Percentiles rank a stretch among this genome's conserved stretches.
Evolutionary conservation across 2,888 invertebrate genomes (phyloP).

Genomic region (Drymonia ruficornis): DNA sequence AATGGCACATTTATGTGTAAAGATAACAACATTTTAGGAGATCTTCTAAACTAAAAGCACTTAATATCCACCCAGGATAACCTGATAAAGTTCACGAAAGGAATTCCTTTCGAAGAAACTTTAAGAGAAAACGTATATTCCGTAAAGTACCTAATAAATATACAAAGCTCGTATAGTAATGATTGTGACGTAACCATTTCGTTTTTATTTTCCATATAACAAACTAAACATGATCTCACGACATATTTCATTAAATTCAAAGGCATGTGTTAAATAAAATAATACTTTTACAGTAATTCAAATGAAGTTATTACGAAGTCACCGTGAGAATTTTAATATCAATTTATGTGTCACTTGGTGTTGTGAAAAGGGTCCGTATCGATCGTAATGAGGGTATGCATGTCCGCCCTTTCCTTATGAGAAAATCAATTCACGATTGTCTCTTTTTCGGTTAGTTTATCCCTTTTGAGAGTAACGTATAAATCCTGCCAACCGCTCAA

Average conservation of each 20-base stretch:
- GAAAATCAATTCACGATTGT: conserved; percentile 25
- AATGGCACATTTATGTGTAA: conserved; percentile 2
- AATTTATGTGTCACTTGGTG: conserved; percentile 27
- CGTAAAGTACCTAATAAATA: conserved; percentile 1
- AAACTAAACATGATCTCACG: background rate
- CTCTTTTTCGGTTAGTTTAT: conserved; percentile 24
- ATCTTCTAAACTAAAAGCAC: background rate
- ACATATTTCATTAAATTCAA: background rate
- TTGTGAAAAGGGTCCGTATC: conserved; percentile 44
- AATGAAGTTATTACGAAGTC: conserved; percentile 14
- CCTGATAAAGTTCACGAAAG: conserved; percentile 5
- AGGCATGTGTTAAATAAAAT: background rate
- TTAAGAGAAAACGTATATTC: background rate
- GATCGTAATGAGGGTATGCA: conserved; percentile 12
- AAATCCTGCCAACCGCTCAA: conserved; percentile 9
- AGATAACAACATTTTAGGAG: background rate
- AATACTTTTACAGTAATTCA: conserved; percentile 1
- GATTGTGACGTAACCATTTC: background rate
- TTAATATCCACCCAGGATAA: too few relatives aligned
- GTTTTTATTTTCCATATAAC: background rate
- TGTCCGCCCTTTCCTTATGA: conserved; percentile 12
- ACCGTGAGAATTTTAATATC: conserved; percentile 30
- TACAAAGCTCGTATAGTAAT: background rate
- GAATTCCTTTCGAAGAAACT: background rate
- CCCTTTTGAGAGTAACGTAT: conserved; percentile 20